Percentiles rank a stretch among this genome's conserved stretches.
These are phyloP conservation scores for Leptopterna dolabrata DNA, from an alignment of 2,888 invertebrate species.

Conservation along the genomic window DNA sequence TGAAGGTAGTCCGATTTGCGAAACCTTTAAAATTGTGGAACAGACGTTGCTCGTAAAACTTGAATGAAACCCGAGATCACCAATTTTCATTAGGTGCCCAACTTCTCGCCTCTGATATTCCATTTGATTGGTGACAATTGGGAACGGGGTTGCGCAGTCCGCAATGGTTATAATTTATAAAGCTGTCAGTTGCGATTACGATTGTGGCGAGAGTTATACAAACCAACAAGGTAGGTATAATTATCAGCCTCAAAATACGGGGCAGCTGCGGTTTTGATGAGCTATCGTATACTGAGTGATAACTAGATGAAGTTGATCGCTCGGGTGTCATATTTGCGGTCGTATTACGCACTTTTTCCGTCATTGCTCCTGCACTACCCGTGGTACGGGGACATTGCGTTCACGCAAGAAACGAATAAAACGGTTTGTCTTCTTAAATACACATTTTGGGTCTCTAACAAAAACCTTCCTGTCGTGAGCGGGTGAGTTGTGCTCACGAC, in stretches of 20 bases:
- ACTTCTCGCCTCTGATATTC: not conserved
- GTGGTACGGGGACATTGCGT: no score
- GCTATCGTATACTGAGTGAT: not conserved
- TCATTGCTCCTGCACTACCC: no score
- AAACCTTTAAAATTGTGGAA: no score
- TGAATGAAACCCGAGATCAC: no score
- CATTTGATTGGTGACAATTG: not conserved
- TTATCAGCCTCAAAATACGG: conserved; percentile 3
- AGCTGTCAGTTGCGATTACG: not conserved
- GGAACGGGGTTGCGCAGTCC: not conserved
- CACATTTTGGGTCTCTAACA: no score
- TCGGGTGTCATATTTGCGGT: not conserved
- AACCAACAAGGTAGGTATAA: conserved; percentile 1
- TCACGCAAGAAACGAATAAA: no score
- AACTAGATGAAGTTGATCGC: not conserved
- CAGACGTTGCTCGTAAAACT: no score
- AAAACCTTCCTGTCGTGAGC: no score
- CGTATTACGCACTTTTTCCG: not conserved
- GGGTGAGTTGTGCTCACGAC: no score
- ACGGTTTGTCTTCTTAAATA: no score
- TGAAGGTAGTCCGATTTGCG: no score
- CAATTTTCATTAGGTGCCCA: no score
- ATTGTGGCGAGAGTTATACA: not conserved
- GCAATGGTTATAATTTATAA: not conserved
- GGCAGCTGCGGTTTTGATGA: conserved; percentile 4